Evolutionary conservation across 2,797 vertebrate species (phyloP), one percentile per base, ranked within the genome.

Genomic region (Scarus forsteni): DNA sequence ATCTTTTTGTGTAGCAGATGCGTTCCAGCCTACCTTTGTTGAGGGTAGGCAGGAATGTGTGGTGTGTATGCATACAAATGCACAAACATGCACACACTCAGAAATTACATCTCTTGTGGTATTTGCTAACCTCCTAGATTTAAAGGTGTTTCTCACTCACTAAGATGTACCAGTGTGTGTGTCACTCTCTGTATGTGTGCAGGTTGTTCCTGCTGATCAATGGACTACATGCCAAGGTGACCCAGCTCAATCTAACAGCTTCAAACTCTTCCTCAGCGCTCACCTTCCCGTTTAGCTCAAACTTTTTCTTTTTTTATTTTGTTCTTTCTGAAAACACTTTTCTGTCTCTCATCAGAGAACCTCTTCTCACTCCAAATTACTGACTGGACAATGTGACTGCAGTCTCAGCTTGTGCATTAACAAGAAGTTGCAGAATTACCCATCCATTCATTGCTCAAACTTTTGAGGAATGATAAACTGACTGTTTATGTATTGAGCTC

Each of bases 211-310:
- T 92, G 94, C 94, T 94, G 94, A 95, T 96, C 95, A 95, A 96
- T 95, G 94, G 92, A 92, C 90, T 93, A 89, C 92, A 85, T 90
- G 92, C 92, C 93, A 96, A 96, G 95, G 94, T 96, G 95, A 96
- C 94, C 93, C 92, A 92, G 89, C 93, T 91, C 38, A 5, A 40
- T 72, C 45, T 58, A 42, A 42, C 40, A 42, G 8, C 40, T 10
- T 13, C 40, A 10, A 10, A 60, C 42, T 42, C 43, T 27, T 27
- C 27, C 27, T 27, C 39, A 35, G 53, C 53, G 46, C 49, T 13
- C 45, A 50, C 49, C 56, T 51, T 56, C 69, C 19, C 45, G 51
- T 16, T 39, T 12, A 11, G 73, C 27, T 35, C 10, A 64, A 52
- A 64, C 64, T 58, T 62, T 14, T 12, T 8, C 9, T 27, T 27